Evolutionary conservation across 2,113 vertebrate species (phyloP), one percentile per base, ranked within the genome.

Genomic region (Athene cunicularia): DNA sequence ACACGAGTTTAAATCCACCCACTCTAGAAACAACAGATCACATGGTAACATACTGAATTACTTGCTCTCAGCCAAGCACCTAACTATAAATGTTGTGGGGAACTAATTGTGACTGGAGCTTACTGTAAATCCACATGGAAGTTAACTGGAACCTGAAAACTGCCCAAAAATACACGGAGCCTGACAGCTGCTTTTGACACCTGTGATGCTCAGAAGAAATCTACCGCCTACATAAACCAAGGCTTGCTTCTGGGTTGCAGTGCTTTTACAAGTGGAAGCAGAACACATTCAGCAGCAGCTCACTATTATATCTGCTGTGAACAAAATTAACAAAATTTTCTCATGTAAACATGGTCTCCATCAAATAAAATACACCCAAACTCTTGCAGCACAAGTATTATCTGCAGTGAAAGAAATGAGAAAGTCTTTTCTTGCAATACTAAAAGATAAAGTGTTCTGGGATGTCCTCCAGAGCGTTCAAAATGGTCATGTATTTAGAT

Each of bases 361-460:
- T 35, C 88, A 92, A 73, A 88, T 47, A 59, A 87, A 91, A 93
- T 5, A 43, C 66, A 75, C 79, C 43, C 17, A 9, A 64, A 70
- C 32, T 74, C 16, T 9, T 60, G 37, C 79, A 70, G 24, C 14
- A 33, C 71, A 83, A 80, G 50, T 16, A 37, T 70, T 62, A 68
- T 14, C 50, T 66, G 60, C 88, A 83, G 4, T 21, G 37, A 92
- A 91, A 95, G 84, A 91, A 94, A 80, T 11, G 2, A 75, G 9
- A 9, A 86, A 74, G 63, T 18, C 32, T 89, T 86, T 83, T 58
- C 59, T 74, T 66, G 82, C 58, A 71, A 43, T 7, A 47, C 47
- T 33, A 27, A 75, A 81, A 96, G 64, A 91, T 87, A 96, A 91
- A 91, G 85, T 63, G 77, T 81, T 93, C 84, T 87, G 73, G 90